Conservation (phyloP, 1,140 invertebrate genomes). For the Fopius arisanus region DNA sequence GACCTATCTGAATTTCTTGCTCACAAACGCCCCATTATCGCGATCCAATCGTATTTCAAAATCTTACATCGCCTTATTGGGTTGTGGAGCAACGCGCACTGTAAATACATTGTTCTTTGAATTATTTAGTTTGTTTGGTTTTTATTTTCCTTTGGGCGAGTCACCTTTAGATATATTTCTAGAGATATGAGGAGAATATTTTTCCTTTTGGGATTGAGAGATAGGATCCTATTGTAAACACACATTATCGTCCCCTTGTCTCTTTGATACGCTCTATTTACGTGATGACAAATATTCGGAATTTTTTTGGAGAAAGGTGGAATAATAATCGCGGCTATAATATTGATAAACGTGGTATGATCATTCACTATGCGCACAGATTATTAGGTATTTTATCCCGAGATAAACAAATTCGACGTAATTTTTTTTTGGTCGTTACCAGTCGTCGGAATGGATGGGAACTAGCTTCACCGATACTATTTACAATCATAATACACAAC, state of each 20-base stretch:
- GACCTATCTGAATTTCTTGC: slow-evolving; percentile 40
- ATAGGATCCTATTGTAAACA: background rate
- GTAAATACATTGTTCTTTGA: background rate
- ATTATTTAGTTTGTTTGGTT: background rate
- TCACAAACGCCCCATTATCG: slow-evolving; percentile 28
- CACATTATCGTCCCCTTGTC: background rate
- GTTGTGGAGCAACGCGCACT: background rate
- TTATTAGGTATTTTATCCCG: no score
- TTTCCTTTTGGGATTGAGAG: background rate
- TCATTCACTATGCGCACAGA: no score
- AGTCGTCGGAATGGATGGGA: background rate
- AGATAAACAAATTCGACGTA: background rate
- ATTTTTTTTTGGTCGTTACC: background rate
- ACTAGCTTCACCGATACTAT: background rate
- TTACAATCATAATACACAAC: background rate
- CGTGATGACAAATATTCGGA: background rate
- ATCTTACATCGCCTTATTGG: slow-evolving; percentile 13
- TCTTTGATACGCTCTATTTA: background rate
- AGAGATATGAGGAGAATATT: background rate
- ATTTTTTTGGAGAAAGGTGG: background rate
- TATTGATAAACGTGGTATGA: no score
- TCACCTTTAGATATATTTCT: background rate
- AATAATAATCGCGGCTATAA: background rate
- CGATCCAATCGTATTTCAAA: slow-evolving; percentile 17
- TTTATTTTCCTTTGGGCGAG: background rate